phyloP scores from a whole-genome alignment of 2,888 invertebrate genomes.

The Cerceris ruficornis region DNA sequence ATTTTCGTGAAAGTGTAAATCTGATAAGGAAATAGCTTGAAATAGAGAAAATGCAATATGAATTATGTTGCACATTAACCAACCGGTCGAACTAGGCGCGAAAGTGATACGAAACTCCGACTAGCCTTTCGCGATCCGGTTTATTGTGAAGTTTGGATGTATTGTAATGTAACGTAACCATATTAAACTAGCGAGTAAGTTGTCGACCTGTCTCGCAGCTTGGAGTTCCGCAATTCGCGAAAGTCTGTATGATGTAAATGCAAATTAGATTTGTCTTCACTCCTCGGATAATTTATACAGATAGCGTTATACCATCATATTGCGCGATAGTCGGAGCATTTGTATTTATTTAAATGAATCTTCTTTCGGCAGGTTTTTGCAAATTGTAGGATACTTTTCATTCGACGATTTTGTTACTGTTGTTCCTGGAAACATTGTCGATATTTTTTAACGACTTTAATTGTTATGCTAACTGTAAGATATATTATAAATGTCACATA shows the following conservation, averaged over 20 bases:
- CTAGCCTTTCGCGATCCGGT: conserved; percentile 21
- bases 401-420: too few relatives aligned
- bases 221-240: conserved; percentile 13
- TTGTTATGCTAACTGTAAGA: too few relatives aligned
- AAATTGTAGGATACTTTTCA: too few relatives aligned
- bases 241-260: conserved; percentile 28
- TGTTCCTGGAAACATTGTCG: too few relatives aligned
- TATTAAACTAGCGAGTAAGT: conserved; percentile 35
- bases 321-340: conserved; percentile 4
- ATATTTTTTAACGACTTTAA: too few relatives aligned
- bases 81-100: conserved; percentile 15
- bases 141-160: conserved; percentile 29
- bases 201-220: conserved; percentile 23
- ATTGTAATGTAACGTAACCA: conserved; percentile 33
- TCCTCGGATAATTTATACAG: conserved; percentile 12
- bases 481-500: too few relatives aligned
- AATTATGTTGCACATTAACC: conserved; percentile 1
- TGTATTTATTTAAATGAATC: neutral
- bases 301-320: neutral
- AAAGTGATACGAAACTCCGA: conserved; percentile 14
- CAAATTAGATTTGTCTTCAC: conserved; percentile 33
- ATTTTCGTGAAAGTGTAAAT: neutral
- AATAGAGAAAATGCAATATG: neutral
- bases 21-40: neutral
- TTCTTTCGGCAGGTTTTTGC: neutral